A percentile compares a stretch with the other conserved stretches of the same genome.
These are phyloP conservation scores for Cyclura pinguis DNA, from an alignment of 2,797 vertebrate species.

Conservation along the genomic window DNA sequence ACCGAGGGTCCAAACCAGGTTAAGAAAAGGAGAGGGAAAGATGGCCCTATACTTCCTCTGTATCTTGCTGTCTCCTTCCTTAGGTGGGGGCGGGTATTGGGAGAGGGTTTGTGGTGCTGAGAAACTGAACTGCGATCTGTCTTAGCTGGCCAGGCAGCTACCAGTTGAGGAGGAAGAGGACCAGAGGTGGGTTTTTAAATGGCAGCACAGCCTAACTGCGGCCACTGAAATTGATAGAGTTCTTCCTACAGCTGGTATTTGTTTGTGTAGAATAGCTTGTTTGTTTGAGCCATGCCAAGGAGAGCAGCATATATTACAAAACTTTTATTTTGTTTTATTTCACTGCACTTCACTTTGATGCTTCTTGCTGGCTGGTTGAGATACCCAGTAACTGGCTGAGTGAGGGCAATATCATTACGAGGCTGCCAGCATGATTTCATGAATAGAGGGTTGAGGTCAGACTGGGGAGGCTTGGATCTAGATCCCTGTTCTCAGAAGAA, in stretches of 20 bases:
- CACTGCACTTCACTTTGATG: not conserved
- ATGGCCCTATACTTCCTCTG: too few relatives aligned
- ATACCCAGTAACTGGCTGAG: not conserved
- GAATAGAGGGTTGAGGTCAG: not conserved
- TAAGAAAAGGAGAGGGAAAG: too few relatives aligned
- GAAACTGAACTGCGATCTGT: too few relatives aligned
- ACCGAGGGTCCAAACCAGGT: too few relatives aligned
- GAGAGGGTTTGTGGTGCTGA: too few relatives aligned
- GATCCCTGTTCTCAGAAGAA: conserved; percentile 14
- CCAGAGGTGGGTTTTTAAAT: too few relatives aligned
- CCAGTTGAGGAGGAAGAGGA: too few relatives aligned
- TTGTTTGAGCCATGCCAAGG: not conserved
- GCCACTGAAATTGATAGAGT: not conserved
- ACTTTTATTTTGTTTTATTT: not conserved
- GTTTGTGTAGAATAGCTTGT: not conserved
- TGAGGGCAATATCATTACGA: not conserved
- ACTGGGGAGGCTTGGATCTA: not conserved
- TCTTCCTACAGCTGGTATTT: not conserved
- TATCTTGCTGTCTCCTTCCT: too few relatives aligned
- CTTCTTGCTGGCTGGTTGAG: not conserved
- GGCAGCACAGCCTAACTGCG: too few relatives aligned
- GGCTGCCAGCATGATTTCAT: not conserved
- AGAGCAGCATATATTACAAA: not conserved
- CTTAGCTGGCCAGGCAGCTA: too few relatives aligned
- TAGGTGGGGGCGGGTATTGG: too few relatives aligned